These are phyloP conservation scores for Pogonus chalceus DNA, from an alignment of 1,140 invertebrate genomes.

Conservation along the genomic window DNA sequence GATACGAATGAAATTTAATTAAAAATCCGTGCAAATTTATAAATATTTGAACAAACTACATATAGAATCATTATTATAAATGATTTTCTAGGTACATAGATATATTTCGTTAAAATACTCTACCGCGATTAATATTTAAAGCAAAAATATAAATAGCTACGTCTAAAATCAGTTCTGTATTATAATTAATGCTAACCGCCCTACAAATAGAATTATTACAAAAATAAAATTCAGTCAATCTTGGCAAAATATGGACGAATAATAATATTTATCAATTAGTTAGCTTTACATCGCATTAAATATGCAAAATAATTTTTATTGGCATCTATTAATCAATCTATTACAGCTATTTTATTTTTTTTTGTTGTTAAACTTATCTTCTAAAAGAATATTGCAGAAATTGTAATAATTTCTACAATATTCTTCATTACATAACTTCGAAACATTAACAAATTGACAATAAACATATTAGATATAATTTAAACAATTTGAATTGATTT, in stretches of 20 bases:
- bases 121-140: not conserved
- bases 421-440: not conserved
- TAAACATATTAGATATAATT: too few relatives aligned
- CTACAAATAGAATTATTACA: constrained; percentile 5
- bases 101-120: not conserved
- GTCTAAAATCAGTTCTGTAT: constrained; percentile 6
- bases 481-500: too few relatives aligned
- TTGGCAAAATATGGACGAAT: constrained; percentile 7
- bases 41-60: not conserved
- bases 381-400: not conserved
- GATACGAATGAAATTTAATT: not conserved
- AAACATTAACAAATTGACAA: not conserved
- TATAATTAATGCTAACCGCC: not conserved
- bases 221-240: constrained; percentile 5
- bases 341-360: not conserved
- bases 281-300: too few relatives aligned
- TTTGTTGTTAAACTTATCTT: not conserved
- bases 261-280: constrained; percentile 3
- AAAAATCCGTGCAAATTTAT: not conserved
- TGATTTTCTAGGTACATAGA: not conserved
- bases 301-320: too few relatives aligned
- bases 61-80: not conserved
- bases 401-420: not conserved
- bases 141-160: constrained; percentile 4
- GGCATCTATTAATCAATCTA: not conserved